Base-by-base conservation (phyloP, 2,888 invertebrate species). In the Diploptera punctata region DNA sequence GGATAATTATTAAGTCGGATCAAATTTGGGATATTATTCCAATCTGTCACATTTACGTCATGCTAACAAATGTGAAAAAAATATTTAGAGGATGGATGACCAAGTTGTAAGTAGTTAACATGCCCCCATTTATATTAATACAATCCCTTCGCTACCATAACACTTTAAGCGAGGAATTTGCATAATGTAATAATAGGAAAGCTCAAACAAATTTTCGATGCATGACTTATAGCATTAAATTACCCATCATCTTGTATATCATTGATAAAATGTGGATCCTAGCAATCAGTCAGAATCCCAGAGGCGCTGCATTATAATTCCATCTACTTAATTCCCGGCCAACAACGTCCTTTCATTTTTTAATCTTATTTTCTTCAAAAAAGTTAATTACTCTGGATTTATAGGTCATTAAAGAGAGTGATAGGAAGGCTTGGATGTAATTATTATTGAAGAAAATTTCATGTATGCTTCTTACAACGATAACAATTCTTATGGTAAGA, bases 141-240 rank as follows among this genome's bases (percentile, higher is more conserved):
- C 52, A 52, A 52, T 52, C 49, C 31, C 60, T 33, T 72, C 21
- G 19, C 26, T 47, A 44, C 57, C 44, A n/a, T 33, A 73, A 73
- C 73, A 73, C 73, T 68, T 73, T 70, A 70, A 29, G n/a, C 29
- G 24, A 5, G 26, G 38, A 10, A 74, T 74, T 74, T 70, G 60
- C 74, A 74, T 74, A 74, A 74, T 71, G 74, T 72, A 73, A 72
- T 74, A 72, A 74, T 68, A 71, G 44, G 61, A 26, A 71, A 71
- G 38, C 47, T 49, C 61, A 71, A 71, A 68, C 67, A 74, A 72
- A 74, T 57, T 68, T 68, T 62, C 43, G 47, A 38, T 16, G 18
- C 24, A 74, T 74, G 74, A 74, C 60, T 74, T 74, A 74, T 74
- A 52, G 57, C 47, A 61, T 31, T 54, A 71, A 74, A 74, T 71